Evolutionary conservation across 1,140 invertebrate species (phyloP).

Genomic region (Trichonephila inaurata): DNA sequence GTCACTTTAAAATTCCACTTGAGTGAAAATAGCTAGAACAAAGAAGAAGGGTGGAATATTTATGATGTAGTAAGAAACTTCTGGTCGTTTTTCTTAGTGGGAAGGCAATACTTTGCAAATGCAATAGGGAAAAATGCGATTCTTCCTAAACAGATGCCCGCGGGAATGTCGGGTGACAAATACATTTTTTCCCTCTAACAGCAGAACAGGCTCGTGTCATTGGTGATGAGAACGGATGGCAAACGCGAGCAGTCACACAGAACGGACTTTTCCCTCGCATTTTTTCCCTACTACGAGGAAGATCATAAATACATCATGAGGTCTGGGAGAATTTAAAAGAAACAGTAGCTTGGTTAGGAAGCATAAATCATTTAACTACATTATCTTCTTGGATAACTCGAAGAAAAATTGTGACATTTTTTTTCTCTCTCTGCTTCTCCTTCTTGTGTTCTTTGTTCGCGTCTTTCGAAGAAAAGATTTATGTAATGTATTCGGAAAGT

Average conservation of each 20-base stretch:
- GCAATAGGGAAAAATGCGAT: not conserved
- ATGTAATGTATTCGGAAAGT: conserved; percentile 47
- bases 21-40: not conserved
- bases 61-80: not conserved
- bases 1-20: not conserved
- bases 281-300: not conserved
- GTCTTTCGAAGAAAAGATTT: conserved; percentile 4
- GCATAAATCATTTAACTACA: conserved; percentile 65
- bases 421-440: not conserved
- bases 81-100: not conserved
- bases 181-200: conserved; percentile 25
- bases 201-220: conserved; percentile 1
- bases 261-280: not conserved
- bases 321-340: conserved; percentile 61
- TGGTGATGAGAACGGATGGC: conserved; percentile 52
- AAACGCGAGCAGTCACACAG: not conserved
- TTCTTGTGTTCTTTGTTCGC: not conserved
- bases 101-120: not conserved
- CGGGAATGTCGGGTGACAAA: conserved; percentile 50
- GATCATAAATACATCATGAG: conserved; percentile 68
- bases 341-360: conserved; percentile 17
- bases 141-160: conserved; percentile 36
- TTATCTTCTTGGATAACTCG: conserved; percentile 12
- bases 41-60: not conserved
- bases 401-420: conserved; percentile 45